Conservation (phyloP, 2,888 invertebrate species). For the Frankliniella intonsa region DNA sequence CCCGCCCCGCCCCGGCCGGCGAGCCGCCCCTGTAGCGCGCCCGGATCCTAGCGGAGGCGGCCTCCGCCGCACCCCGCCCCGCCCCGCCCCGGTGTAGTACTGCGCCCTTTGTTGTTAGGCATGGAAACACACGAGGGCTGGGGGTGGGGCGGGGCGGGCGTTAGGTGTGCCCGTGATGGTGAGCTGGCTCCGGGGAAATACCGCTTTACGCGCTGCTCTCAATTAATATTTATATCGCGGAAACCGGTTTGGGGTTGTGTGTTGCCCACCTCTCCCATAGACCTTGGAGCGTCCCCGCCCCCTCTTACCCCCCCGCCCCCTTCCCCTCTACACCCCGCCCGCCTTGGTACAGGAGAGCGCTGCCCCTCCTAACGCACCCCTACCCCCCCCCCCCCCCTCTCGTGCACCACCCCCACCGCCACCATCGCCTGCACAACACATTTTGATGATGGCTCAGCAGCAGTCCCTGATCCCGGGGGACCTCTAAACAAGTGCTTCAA, state of each 20-base stretch:
- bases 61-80: too few species aligned
- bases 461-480: neutral
- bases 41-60: too few species aligned
- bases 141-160: neutral
- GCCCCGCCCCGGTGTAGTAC: too few species aligned
- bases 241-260: neutral
- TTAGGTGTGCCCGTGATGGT: neutral
- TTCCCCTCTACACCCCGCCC: too few species aligned
- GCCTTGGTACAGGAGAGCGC: neutral
- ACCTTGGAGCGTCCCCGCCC: neutral
- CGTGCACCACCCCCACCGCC: too few species aligned
- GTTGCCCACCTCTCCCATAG: neutral
- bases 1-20: too few species aligned
- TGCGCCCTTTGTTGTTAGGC: too few species aligned
- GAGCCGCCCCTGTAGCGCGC: too few species aligned
- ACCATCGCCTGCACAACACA: neutral
- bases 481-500: conserved; percentile 6
- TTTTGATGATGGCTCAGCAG: neutral
- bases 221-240: conserved; percentile 23
- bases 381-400: neutral
- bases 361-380: neutral
- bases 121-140: neutral
- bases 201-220: conserved; percentile 18
- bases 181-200: conserved; percentile 21
- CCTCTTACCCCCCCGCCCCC: neutral